phyloP scores from a whole-genome alignment of 2,113 vertebrate genomes.

The Arenaria interpres region DNA sequence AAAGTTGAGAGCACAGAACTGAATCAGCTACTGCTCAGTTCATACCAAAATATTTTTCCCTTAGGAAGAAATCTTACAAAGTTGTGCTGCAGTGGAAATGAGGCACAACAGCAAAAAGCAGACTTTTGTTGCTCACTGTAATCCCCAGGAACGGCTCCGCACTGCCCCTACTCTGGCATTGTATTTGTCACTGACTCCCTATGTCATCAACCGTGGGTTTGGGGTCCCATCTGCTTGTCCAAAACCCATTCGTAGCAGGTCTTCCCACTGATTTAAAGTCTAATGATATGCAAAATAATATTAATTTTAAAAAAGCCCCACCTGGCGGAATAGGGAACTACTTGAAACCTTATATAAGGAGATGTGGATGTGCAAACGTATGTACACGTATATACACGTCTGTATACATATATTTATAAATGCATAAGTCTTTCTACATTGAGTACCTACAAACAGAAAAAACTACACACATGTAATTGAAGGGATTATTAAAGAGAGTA shows the following conservation, averaged over 20 bases:
- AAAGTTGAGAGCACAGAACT: neutral
- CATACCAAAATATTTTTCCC: neutral
- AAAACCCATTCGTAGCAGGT: neutral
- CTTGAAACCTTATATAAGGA: neutral
- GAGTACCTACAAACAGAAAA: neutral
- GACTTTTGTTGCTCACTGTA: neutral
- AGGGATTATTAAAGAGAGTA: neutral
- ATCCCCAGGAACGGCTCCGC: neutral
- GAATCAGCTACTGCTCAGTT: neutral
- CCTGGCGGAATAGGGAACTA: neutral
- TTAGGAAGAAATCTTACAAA: neutral
- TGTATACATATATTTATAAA: neutral
- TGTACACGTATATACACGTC: accelerated
- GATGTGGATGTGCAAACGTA: neutral
- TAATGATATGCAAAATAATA: neutral
- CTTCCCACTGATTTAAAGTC: neutral
- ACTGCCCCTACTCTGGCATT: neutral
- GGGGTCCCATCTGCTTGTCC: neutral
- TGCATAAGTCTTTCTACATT: neutral
- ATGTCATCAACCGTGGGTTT: neutral
- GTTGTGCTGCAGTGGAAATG: neutral
- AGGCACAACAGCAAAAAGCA: neutral
- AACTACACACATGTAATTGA: neutral
- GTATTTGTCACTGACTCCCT: neutral
- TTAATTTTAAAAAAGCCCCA: neutral